These are phyloP conservation scores for Coregonus ussuriensis DNA, from an alignment of 2,797 vertebrate genomes.

Conservation along the genomic window DNA sequence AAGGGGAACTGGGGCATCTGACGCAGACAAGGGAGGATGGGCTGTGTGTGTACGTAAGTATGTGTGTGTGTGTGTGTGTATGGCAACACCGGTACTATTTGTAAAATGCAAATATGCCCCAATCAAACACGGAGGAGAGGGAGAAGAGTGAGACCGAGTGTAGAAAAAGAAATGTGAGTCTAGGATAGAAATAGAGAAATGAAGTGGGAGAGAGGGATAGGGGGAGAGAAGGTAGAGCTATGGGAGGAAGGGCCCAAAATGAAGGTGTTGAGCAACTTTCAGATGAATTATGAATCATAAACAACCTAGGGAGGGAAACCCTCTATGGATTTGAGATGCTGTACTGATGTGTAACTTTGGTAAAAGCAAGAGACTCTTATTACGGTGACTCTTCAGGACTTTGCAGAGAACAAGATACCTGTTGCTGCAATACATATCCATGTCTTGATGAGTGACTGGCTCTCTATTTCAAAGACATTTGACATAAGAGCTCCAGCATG, in stretches of 20 bases:
- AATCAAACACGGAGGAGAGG: slow-evolving; percentile 26
- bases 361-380: not conserved
- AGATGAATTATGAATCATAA: not conserved
- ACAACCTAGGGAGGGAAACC: not conserved
- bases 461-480: too few relatives aligned
- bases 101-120: slow-evolving; percentile 51
- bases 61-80: not conserved
- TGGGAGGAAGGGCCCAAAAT: not conserved
- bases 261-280: not conserved
- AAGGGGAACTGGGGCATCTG: slow-evolving; percentile 9
- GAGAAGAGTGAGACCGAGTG: slow-evolving; percentile 8
- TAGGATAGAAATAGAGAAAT: not conserved
- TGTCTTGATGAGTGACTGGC: not conserved
- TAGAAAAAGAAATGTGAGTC: not conserved
- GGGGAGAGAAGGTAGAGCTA: not conserved
- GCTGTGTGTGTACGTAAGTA: not conserved
- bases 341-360: not conserved
- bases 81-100: slow-evolving; percentile 39
- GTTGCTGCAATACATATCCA: not conserved
- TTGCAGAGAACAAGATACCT: not conserved
- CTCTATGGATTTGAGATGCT: not conserved
- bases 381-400: not conserved
- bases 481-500: too few relatives aligned
- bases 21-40: not conserved
- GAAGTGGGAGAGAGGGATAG: not conserved